Base-by-base conservation (phyloP, 2,888 invertebrate species). In the Atethmia centrago region DNA sequence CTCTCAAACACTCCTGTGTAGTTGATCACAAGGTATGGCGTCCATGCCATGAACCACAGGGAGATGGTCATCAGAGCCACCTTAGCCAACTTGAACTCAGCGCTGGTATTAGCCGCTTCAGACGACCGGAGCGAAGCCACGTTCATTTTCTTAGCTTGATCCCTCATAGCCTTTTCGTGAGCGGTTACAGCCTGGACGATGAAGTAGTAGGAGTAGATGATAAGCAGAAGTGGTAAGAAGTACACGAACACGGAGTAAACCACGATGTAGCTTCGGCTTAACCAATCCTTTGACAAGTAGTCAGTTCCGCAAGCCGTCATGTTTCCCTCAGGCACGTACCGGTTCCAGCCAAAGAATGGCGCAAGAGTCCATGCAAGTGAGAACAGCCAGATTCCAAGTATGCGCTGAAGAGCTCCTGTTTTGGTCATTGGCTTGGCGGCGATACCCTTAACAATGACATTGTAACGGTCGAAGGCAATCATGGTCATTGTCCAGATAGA, bases 401-500 rank as follows among this genome's bases (percentile, higher is more conserved):
- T 98, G 89, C 98, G 97, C 63, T 98, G 93, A 80, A 98, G 94
- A 58, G 98, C 98, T 83, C 98, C 97, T 87, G 98, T 98, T 89
- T 97, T 98, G 69, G 98, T 98, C 97, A 99, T 97, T 51, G 98
- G 98, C 88, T 98, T 97, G 14, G 98, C 99, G 66, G 98, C 97
- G 87, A 99, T 97, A 87, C 99, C 98, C 94, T 98, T 98, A 55
- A 99, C 99, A 90, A 99, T 99, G 77, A 99, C 99, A 92, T 98
- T 98, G 97, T 99, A 99, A 87, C 99, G 97, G 94, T 99, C 99
- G 89, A 99, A 97, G 71, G 99, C 98, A 87, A 99, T 99, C 97
- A 98, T 97, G 19, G 98, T 98, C 98, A 99, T 98, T 45, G 98
- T 98, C 98, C 99, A 99, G 89, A 99, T 99, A 77, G 99, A 99